phyloP scores from a whole-genome alignment of 2,797 vertebrate genomes.

The Epinephelus malabaricus region DNA sequence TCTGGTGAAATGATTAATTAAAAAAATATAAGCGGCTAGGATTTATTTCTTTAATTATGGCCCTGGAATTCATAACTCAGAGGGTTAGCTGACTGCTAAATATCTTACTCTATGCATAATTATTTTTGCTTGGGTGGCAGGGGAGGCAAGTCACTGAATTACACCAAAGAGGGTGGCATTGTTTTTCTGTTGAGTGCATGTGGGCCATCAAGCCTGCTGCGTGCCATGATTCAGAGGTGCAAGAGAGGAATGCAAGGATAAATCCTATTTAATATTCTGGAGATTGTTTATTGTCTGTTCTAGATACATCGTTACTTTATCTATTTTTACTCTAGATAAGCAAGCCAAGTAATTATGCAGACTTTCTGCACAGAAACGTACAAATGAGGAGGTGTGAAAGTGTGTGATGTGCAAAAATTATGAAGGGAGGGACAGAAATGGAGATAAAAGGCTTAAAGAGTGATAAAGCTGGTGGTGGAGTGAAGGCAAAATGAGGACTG shows the following conservation, averaged over 20 bases:
- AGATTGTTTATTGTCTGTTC: slow-evolving; percentile 26
- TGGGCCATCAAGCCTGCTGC: not conserved
- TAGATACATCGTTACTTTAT: slow-evolving; percentile 9
- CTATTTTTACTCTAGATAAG: slow-evolving; percentile 52
- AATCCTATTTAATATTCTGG: slow-evolving; percentile 1
- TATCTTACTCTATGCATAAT: slow-evolving; percentile 11
- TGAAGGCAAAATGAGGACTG: slow-evolving; percentile 27
- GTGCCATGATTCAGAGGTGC: not conserved
- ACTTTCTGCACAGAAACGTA: slow-evolving; percentile 9
- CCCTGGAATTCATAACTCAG: slow-evolving; percentile 24
- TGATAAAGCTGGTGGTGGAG: slow-evolving; percentile 33
- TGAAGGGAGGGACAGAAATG: slow-evolving; percentile 1
- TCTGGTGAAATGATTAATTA: slow-evolving; percentile 39
- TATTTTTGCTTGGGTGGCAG: slow-evolving; percentile 14
- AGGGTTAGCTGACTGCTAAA: slow-evolving; percentile 21
- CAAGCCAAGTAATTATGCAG: slow-evolving; percentile 50
- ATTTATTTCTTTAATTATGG: slow-evolving; percentile 29
- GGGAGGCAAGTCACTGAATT: slow-evolving; percentile 24
- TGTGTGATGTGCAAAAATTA: slow-evolving; percentile 30
- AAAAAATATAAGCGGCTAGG: slow-evolving; percentile 10
- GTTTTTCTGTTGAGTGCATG: slow-evolving; percentile 17
- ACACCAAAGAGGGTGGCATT: slow-evolving; percentile 9
- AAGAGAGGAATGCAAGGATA: not conserved
- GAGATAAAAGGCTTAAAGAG: slow-evolving; percentile 40
- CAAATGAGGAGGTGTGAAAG: slow-evolving; percentile 25